A percentile compares a stretch with the other conserved stretches of the same genome.
phyloP scores from a whole-genome alignment of 2,797 vertebrate genomes.

The Anomalospiza imberbis region DNA sequence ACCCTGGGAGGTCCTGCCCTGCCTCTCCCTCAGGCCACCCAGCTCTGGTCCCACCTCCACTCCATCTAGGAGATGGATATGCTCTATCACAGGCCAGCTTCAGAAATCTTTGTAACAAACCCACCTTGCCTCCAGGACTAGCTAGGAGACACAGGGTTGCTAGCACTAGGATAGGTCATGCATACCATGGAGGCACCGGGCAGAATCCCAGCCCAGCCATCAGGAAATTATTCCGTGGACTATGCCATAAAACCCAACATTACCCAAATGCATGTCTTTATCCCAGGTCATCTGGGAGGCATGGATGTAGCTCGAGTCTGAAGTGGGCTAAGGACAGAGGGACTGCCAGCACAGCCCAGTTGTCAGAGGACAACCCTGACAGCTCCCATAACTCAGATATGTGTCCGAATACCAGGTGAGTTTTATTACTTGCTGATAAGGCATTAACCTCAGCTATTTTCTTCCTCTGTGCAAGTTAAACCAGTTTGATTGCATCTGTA shows the following conservation, averaged over 20 bases:
- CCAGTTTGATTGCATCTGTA: neutral
- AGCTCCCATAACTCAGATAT: neutral
- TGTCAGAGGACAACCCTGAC: neutral
- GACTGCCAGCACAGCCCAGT: neutral
- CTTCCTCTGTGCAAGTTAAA: neutral
- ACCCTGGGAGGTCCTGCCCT: neutral
- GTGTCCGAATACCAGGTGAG: neutral
- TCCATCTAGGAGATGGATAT: neutral
- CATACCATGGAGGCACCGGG: neutral
- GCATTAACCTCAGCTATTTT: neutral
- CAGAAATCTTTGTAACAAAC: neutral
- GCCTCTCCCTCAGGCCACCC: neutral
- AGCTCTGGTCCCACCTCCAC: neutral
- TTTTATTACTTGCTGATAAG: neutral
- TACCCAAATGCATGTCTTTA: neutral
- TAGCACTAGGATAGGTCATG: neutral
- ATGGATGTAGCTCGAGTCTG: neutral
- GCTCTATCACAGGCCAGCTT: neutral
- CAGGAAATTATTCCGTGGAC: neutral
- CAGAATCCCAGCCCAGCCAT: neutral
- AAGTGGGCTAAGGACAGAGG: neutral
- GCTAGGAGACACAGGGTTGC: neutral
- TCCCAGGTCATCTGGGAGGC: neutral
- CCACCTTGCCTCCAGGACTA: neutral
- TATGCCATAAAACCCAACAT: neutral